phyloP scores from a whole-genome alignment of 2,113 vertebrate genomes.

The Stegostoma tigrinum region DNA sequence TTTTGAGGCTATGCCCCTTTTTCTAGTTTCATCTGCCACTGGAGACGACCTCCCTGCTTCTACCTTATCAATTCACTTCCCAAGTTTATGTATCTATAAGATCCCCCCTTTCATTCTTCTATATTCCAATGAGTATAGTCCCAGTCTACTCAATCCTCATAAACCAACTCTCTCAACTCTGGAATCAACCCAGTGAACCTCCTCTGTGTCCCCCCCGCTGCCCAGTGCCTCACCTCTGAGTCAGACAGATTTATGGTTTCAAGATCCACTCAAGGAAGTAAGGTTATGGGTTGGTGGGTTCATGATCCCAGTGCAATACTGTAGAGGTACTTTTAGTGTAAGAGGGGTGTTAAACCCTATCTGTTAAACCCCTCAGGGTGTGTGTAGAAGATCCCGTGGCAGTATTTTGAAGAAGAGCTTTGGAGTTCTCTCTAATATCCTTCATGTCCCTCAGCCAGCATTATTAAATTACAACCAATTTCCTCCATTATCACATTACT shows the following conservation, averaged over 20 bases:
- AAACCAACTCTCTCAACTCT: no score
- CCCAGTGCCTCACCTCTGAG: background rate
- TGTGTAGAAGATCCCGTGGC: background rate
- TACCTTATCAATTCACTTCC: no score
- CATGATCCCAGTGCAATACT: background rate
- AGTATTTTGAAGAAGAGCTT: background rate
- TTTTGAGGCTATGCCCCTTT: no score
- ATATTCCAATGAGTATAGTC: no score
- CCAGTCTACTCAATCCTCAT: no score
- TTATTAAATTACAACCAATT: background rate
- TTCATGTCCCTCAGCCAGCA: background rate
- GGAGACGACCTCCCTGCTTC: no score
- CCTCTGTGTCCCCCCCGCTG: no score
- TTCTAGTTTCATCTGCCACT: no score
- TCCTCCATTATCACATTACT: background rate
- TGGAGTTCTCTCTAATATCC: background rate
- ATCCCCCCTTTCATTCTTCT: no score
- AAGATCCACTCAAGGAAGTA: background rate
- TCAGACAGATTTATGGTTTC: background rate
- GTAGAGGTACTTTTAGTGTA: background rate
- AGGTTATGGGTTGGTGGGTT: no score
- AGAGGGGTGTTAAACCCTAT: background rate
- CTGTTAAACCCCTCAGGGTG: background rate
- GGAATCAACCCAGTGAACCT: no score
- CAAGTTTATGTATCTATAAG: no score